Base-by-base conservation (phyloP, 2,113 vertebrate species). In the Marmota monax region DNA sequence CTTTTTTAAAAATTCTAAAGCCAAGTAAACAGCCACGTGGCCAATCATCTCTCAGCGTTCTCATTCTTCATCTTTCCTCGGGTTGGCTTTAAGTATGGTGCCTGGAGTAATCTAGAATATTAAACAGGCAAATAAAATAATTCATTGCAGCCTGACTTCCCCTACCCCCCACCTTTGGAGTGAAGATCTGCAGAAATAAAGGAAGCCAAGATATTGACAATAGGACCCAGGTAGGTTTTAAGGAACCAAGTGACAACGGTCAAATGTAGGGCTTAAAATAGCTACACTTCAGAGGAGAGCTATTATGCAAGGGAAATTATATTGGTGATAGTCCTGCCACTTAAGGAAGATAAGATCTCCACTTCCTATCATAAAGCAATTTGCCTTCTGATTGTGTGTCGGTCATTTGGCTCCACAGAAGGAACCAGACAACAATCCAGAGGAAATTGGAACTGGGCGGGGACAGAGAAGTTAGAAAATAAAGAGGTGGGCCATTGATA, bases 51-150 rank as follows among this genome's bases (percentile, higher is more conserved):
- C 82, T 88, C 67, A 73, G 23, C 48, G 34, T 4, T 37, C 45
- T 63, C 25, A 32, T 61, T 88, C 92, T 85, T 77, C 78, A 94
- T 69, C 61, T 92, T 94, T 84, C 61, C 27, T 73, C 86, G 76
- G 53, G 69, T 72, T 51, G 76, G 29, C 27, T 88, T 45, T 92
- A 32, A 92, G 72, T 76, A 34, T 16, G 56, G 32, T 73, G 72
- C 77, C 72, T 78, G 69, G 63, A 37, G 67, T 25, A 87, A 51
- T 79, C 74, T 87, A 83, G 42, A 95, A 93, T 78, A 94, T 96
- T 96, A 96, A 94, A 86, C 95, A 86, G 58, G 42, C 56, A 96
- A 96, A 86, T 93, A 83, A 95, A 97, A 93, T 78, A 94, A 92
- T 85, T 92, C 42, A 90, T 82, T 45, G 29, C 17, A 23, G 20